phyloP scores from a whole-genome alignment of 2,797 vertebrate species.

The Poecile montanus region DNA sequence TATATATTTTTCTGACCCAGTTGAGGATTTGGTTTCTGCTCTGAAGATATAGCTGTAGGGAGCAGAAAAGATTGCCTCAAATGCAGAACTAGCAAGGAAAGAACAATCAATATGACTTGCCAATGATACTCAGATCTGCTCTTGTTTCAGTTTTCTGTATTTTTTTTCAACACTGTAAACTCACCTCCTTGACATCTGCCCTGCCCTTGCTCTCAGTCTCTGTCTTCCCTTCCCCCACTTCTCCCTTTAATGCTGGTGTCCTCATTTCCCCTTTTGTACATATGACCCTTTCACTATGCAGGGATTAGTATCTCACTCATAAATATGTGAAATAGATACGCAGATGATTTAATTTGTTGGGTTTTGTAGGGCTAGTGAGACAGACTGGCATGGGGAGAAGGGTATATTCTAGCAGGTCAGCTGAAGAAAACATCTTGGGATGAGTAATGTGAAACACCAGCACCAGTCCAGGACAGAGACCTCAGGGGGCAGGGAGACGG shows the following conservation, averaged over 20 bases:
- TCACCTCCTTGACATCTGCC: neutral
- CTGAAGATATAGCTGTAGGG: neutral
- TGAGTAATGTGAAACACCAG: neutral
- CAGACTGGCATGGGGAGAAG: neutral
- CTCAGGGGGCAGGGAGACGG: neutral
- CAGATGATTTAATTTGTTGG: constrained; percentile 46
- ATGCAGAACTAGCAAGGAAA: neutral
- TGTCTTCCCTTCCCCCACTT: neutral
- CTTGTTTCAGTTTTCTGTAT: neutral
- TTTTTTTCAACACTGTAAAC: neutral
- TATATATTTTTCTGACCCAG: neutral
- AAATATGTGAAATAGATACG: constrained; percentile 45
- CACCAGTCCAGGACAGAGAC: neutral
- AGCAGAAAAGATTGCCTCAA: neutral
- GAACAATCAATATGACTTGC: neutral
- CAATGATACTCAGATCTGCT: neutral
- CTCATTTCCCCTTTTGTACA: constrained; percentile 33
- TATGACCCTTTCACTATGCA: constrained; percentile 32
- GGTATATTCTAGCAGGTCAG: constrained; percentile 5
- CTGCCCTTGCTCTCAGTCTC: neutral
- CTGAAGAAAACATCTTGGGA: neutral
- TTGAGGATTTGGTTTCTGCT: neutral
- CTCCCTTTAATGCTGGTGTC: constrained; percentile 9
- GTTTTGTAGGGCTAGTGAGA: neutral
- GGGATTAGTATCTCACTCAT: constrained; percentile 31